phyloP scores from a whole-genome alignment of 2,113 vertebrate genomes.

The Saguinus imperator region DNA sequence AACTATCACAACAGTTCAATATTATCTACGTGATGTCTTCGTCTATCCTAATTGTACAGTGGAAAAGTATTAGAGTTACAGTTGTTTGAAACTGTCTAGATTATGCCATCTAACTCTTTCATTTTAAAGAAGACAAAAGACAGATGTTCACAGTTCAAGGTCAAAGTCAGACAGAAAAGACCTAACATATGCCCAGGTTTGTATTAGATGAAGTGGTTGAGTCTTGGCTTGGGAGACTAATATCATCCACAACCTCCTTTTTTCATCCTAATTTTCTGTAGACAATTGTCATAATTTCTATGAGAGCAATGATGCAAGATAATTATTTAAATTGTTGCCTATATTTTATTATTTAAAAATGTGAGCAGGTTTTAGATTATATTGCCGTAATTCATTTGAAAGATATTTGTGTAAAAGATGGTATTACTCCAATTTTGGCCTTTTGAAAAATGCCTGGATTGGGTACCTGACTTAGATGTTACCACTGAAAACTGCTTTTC shows the following conservation, averaged over 20 bases:
- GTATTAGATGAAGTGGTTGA: background rate
- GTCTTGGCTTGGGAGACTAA: background rate
- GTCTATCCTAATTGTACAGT: background rate
- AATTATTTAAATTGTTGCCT: slow-evolving; percentile 22
- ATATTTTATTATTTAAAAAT: slow-evolving; percentile 18
- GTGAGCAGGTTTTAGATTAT: background rate
- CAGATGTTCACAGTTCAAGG: background rate
- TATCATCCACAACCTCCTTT: background rate
- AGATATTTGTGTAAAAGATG: background rate
- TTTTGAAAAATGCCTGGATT: background rate
- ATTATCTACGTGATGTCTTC: background rate
- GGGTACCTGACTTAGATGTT: background rate
- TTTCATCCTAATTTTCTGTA: background rate
- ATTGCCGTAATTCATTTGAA: background rate
- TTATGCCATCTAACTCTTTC: background rate
- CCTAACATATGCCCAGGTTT: too few relatives aligned
- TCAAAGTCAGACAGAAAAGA: background rate
- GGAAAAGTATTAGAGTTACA: background rate
- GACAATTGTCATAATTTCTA: background rate
- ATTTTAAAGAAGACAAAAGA: slow-evolving; percentile 29
- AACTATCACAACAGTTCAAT: background rate
- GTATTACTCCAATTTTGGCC: background rate
- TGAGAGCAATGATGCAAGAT: background rate
- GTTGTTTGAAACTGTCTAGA: background rate
- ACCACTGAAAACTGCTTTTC: background rate